Conservation (phyloP, 2,113 vertebrate species). For the Paramisgurnus dabryanus region DNA sequence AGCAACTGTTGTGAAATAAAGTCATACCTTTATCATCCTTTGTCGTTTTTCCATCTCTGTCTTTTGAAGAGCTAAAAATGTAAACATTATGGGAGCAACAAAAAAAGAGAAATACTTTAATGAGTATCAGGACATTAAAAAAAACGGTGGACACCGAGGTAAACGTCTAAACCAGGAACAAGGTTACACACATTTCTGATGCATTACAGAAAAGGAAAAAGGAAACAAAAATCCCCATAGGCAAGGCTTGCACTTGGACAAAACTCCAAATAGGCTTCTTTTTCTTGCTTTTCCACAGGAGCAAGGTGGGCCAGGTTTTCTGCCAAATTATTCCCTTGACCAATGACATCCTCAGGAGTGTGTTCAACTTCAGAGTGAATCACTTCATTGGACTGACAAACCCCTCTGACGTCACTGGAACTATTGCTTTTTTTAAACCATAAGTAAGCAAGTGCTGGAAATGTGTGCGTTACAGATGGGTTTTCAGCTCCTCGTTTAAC, state of each 20-base stretch:
- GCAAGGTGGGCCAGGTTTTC: conserved; percentile 92
- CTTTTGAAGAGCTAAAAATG: conserved; percentile 91
- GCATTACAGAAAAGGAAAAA: conserved; percentile 38
- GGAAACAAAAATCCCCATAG: conserved; percentile 76
- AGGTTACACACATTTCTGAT: conserved; percentile 31
- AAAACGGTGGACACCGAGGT: conserved; percentile 52
- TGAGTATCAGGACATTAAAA: conserved; percentile 57
- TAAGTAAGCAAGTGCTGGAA: conserved; percentile 82
- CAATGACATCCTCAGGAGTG: conserved; percentile 97
- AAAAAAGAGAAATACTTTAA: conserved; percentile 70
- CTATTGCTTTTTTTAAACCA: conserved; percentile 84
- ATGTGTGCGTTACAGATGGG: conserved; percentile 80
- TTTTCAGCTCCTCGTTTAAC: conserved; percentile 77
- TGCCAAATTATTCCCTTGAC: conserved; percentile 97
- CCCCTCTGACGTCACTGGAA: conserved; percentile 90
- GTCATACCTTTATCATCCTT: conserved; percentile 96
- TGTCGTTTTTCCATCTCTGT: conserved; percentile 90
- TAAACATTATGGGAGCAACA: conserved; percentile 83
- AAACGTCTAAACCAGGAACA: conserved; percentile 52
- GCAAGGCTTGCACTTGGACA: conserved; percentile 82
- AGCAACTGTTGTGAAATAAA: not conserved
- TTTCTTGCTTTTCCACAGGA: conserved; percentile 89
- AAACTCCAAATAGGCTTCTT: conserved; percentile 91
- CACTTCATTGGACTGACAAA: conserved; percentile 86
- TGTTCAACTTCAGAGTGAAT: conserved; percentile 92